These are phyloP conservation scores for Zelleria hepariella DNA, from an alignment of 2,888 invertebrate species.

Conservation along the genomic window DNA sequence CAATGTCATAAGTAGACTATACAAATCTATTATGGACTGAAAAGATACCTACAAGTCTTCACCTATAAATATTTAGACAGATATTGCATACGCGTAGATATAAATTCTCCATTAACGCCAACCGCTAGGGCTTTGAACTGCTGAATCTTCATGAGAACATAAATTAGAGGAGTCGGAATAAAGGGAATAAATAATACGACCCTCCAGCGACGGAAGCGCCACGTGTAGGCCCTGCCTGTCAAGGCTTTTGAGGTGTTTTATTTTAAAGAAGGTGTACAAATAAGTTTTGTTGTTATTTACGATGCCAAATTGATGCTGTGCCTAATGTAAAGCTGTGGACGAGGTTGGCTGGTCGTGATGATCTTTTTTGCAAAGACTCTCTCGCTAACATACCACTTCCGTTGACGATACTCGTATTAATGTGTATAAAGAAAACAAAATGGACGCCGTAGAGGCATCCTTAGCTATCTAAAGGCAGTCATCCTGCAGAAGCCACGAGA, in stretches of 20 bases:
- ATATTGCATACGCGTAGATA: not conserved
- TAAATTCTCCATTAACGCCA: not conserved
- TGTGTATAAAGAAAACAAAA: no score
- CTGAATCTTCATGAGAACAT: not conserved
- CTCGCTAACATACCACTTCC: no score
- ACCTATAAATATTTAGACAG: not conserved
- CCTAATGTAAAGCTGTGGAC: no score
- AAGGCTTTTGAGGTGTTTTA: not conserved
- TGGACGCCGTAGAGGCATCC: no score
- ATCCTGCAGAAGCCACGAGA: no score
- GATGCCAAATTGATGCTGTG: not conserved
- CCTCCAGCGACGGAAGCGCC: not conserved
- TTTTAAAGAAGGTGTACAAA: not conserved
- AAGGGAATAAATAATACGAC: not conserved
- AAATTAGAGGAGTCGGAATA: not conserved
- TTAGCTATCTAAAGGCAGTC: no score
- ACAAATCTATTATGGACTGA: no score
- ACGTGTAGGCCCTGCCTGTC: not conserved
- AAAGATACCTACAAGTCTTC: not conserved
- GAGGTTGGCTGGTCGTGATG: no score
- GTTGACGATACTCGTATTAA: no score
- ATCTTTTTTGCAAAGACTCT: no score
- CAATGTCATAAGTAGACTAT: no score
- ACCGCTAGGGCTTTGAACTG: not conserved
- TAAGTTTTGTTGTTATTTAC: not conserved